phyloP scores from a whole-genome alignment of 2,113 vertebrate species.

The Lycaon pictus region DNA sequence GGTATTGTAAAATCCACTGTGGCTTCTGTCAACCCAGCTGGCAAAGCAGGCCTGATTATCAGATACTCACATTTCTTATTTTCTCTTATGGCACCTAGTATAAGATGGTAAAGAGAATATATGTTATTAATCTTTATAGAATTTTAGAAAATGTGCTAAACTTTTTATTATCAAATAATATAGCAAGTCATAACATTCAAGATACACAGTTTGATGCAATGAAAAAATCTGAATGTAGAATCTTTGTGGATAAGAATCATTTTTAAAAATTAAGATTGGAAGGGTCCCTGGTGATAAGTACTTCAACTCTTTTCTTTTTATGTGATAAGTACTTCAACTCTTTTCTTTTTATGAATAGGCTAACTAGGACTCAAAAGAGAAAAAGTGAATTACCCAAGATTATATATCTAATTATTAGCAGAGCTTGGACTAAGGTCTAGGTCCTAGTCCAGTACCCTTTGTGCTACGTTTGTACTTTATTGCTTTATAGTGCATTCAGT shows the following conservation, averaged over 20 bases:
- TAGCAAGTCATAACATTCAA: constrained; percentile 26
- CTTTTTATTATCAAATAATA: constrained; percentile 43
- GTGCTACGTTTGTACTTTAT: constrained; percentile 13
- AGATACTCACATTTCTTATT: constrained; percentile 40
- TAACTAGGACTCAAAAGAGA: background rate
- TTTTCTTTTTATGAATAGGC: constrained; percentile 39
- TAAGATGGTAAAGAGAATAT: constrained; percentile 33
- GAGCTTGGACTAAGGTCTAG: background rate
- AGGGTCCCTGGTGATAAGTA: background rate
- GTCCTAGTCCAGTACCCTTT: background rate
- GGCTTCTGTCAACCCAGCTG: background rate
- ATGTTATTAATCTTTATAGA: background rate
- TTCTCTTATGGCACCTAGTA: constrained; percentile 27
- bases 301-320: constrained; percentile 55
- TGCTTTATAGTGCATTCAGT: constrained; percentile 53
- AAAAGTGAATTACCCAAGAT: constrained; percentile 5
- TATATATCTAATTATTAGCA: constrained; percentile 20
- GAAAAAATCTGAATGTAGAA: constrained; percentile 29
- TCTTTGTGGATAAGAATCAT: constrained; percentile 42
- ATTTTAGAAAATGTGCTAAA: constrained; percentile 49
- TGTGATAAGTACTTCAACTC: constrained; percentile 36
- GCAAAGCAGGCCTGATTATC: background rate
- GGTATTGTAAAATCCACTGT: constrained; percentile 21
- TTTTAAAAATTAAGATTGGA: background rate
- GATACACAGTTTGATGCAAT: constrained; percentile 4